Evolutionary conservation across 2,113 vertebrate species (phyloP), one percentile per base, ranked within the genome.

Genomic region (Nipponia nippon): DNA sequence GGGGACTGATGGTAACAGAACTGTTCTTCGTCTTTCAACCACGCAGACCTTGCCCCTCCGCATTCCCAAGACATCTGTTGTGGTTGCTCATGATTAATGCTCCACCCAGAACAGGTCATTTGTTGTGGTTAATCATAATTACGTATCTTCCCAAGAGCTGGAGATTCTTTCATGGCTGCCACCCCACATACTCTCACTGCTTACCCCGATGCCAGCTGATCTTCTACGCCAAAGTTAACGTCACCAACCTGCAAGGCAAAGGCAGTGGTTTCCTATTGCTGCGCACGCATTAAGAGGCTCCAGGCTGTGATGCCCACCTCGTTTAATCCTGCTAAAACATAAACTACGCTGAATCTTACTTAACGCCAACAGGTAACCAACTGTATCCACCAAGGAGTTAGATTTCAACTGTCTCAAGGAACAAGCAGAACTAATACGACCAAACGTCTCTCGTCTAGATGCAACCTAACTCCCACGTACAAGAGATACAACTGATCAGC

Each of bases 71-170:
- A 16, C 90, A 84, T 93, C 77, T 91, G 67, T 81, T 97, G 85
- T 86, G 92, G 93, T 65, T 89, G 61, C 67, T 95, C 27, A 32
- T 42, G 61, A 91, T 71, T 85, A 91, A 91, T 27, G 36, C 84
- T 92, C 94, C 91, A 95, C 91, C 93, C 88, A 84, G 79, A 87
- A 58, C 46, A 72, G 79, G 59, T 83, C 91, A 93, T 96, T 95
- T 93, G 93, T 93, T 96, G 95, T 88, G 87, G 94, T 94, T 95
- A 94, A 95, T 94, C 47, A n/a, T 81, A 91, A 97, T 88, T 93
- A 93, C 92, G 4, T 38, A 59, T 67, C 87, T 96, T 88, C 76
- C 94, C 91, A 91, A 97, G 78, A 96, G 84, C 87, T 90, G 80
- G 86, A 89, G 73, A 89, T 96, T 95, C 81, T 79, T 91, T 85